Evolutionary conservation across 2,797 vertebrate species (phyloP), one percentile per base, ranked within the genome.

Genomic region (Steatocranus sp.): DNA sequence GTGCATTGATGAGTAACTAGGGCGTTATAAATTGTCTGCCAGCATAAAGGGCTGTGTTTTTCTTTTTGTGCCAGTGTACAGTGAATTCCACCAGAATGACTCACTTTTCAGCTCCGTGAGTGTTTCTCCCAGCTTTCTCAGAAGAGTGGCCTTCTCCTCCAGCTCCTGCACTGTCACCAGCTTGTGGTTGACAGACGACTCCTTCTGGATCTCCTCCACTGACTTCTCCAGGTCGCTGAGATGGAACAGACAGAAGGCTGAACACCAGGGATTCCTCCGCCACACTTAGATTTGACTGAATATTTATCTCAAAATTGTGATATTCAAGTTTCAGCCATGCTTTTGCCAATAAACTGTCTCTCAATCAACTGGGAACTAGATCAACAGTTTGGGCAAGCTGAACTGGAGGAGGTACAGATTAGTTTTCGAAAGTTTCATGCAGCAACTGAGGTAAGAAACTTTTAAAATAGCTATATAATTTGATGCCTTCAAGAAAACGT

Each of bases 71-170:
- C 27, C 78, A n/a, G 41, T 76, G 86, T 84, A 85, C 50, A 83
- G 80, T 61, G 53, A 83, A 85, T 89, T 88, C 76, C 3, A 53
- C 79, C 80, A 70, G 54, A 32, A 8, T 85, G 90, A 93, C 97
- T 97, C 95, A 99, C 98, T 98, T 91, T 99, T 99, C 79, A 99
- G 97, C 61, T 98, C 98, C 0, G 97, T 98, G 88, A 99, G 96
- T 0, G 98, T 99, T 93, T 99, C 98, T 87, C 98, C 98, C n/a
- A 99, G 96, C 87, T 97, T 98, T 90, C 97, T 97, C 77, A 99
- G 96, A 91, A 98, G 95, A 15, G 96, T 87, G 0, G 97, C 96
- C 94, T 99, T 99, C 94, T 99, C 98, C 94, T 99, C 98, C 95
- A 99, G 96, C 94, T 99, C 98, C 68, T 98, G 97, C 80, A 96